Conservation (phyloP, 2,797 vertebrate genomes). For the Mallotus villosus region DNA sequence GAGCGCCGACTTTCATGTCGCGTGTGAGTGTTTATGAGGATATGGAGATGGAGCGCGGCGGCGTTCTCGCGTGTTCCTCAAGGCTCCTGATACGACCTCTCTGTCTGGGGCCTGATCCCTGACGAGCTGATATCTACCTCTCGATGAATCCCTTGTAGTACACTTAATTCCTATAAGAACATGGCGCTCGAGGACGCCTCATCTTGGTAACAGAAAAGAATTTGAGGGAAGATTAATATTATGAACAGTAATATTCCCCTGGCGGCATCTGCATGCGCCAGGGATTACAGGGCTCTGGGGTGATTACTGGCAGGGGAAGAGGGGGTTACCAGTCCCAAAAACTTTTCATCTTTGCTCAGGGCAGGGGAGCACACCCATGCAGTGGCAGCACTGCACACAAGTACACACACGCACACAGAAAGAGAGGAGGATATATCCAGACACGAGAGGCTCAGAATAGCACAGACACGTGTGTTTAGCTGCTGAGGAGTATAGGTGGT, state of each 20-base stretch:
- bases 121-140: slow-evolving; percentile 78
- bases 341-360: slow-evolving; percentile 73
- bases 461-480: neutral
- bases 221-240: slow-evolving; percentile 87
- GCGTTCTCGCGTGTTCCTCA: slow-evolving; percentile 70
- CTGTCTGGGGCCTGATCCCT: slow-evolving; percentile 76
- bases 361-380: slow-evolving; percentile 51
- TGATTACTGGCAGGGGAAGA: slow-evolving; percentile 84
- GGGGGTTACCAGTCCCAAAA: slow-evolving; percentile 77
- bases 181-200: slow-evolving; percentile 71
- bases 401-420: slow-evolving; percentile 13
- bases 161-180: slow-evolving; percentile 81
- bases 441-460: slow-evolving; percentile 5
- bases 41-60: slow-evolving; percentile 69
- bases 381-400: slow-evolving; percentile 32
- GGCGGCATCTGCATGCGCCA: slow-evolving; percentile 81
- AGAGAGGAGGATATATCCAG: neutral
- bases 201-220: slow-evolving; percentile 80
- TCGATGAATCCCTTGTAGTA: slow-evolving; percentile 83
- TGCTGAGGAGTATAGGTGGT: neutral
- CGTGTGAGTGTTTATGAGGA: slow-evolving; percentile 75
- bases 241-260: slow-evolving; percentile 90
- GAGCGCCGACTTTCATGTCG: slow-evolving; percentile 72
- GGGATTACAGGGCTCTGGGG: slow-evolving; percentile 88
- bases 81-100: slow-evolving; percentile 77